phyloP scores from a whole-genome alignment of 30 jellyfish, hydroid and myxozoan genomes.

The Turritopsis rubra region DNA sequence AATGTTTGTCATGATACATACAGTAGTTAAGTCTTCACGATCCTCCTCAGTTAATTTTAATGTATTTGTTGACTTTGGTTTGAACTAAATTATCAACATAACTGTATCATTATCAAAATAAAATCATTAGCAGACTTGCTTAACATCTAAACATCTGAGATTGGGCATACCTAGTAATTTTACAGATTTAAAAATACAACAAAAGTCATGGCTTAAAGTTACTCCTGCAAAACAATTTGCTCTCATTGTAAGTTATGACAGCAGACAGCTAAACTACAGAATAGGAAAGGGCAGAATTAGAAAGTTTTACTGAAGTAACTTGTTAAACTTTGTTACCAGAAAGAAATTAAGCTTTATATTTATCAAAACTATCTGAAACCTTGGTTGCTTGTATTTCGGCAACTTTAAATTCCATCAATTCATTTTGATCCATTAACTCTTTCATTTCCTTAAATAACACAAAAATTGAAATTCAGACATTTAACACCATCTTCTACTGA shows the following conservation, averaged over 20 bases:
- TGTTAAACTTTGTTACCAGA: no score
- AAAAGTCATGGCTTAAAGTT: no score
- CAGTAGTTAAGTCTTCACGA: slow-evolving; percentile 8
- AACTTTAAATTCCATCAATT: slow-evolving; percentile 27
- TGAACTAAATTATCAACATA: no score
- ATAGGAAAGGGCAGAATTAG: not conserved
- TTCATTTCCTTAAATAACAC: slow-evolving; percentile 18
- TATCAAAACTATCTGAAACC: not conserved
- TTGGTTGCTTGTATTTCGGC: slow-evolving; percentile 2
- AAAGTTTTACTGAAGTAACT: not conserved
- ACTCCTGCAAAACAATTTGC: no score
- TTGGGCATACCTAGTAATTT: no score
- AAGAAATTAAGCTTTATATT: no score
- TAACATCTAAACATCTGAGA: no score
- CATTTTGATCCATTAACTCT: slow-evolving; percentile 32
- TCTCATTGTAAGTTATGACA: no score
- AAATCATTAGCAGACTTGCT: not conserved
- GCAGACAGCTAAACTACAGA: not conserved
- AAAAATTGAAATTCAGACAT: not conserved
- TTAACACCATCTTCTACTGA: not conserved
- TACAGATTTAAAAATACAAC: no score
- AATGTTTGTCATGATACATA: not conserved
- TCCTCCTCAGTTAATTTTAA: slow-evolving; percentile 18
- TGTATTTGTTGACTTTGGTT: not conserved
- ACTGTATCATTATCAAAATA: no score